phyloP scores from a whole-genome alignment of 1,140 invertebrate genomes.

The Drosophila ercepeae region DNA sequence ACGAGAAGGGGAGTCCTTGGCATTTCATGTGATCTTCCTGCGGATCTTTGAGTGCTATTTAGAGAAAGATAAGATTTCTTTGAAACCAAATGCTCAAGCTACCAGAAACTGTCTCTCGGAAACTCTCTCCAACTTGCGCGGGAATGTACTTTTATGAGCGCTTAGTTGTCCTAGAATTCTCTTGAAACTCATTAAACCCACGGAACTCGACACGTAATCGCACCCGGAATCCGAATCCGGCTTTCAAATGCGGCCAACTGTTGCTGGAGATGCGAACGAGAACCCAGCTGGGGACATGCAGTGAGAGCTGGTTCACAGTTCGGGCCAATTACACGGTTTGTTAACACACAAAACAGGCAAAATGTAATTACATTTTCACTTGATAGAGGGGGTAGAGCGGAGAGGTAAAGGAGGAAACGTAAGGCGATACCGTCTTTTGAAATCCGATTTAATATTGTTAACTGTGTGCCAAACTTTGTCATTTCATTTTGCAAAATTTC shows the following conservation, averaged over 20 bases:
- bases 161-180: background rate
- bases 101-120: background rate
- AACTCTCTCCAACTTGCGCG: background rate
- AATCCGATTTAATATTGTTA: conserved; percentile 82
- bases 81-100: background rate
- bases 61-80: background rate
- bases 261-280: conserved; percentile 39
- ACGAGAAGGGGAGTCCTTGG: background rate
- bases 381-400: conserved; percentile 10
- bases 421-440: conserved; percentile 56
- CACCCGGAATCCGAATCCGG: conserved; percentile 20
- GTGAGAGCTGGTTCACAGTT: conserved; percentile 37
- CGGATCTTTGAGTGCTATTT: background rate
- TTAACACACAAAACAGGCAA: conserved; percentile 80
- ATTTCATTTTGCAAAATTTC: conserved; percentile 70
- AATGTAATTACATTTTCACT: conserved; percentile 79
- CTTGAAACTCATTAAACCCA: conserved; percentile 25
- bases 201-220: conserved; percentile 15
- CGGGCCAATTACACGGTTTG: conserved; percentile 79
- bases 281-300: conserved; percentile 41
- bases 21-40: background rate
- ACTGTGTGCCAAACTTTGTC: conserved; percentile 80
- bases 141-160: background rate
- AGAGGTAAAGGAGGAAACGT: background rate
- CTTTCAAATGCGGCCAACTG: conserved; percentile 56